Percentiles rank a stretch among this genome's conserved stretches.
Evolutionary conservation across 2,797 vertebrate species (phyloP).

Genomic region (Propithecus deckenii): DNA sequence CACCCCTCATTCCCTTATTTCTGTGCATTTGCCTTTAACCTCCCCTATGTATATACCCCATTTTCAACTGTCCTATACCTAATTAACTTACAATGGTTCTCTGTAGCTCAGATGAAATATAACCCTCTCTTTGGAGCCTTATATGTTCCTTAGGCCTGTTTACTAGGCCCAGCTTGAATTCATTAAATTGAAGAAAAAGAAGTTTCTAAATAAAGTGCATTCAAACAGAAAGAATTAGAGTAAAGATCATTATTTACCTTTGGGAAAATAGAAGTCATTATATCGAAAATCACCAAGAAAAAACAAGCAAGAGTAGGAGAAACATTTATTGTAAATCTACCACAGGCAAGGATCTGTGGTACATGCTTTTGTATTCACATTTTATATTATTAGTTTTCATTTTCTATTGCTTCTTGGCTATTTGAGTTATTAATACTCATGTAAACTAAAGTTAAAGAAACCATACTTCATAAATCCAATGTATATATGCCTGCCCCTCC

Average conservation of each 20-base stretch:
- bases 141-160: not conserved
- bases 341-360: not conserved
- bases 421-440: not conserved
- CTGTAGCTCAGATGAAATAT: not conserved
- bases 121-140: not conserved
- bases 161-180: not conserved
- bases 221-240: not conserved
- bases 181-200: not conserved
- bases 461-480: not conserved
- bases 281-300: not conserved
- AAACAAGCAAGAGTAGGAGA: not conserved
- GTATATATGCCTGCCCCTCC: not conserved
- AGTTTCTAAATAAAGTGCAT: not conserved
- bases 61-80: not conserved
- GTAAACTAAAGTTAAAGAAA: conserved; percentile 4
- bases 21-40: not conserved
- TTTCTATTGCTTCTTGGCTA: not conserved
- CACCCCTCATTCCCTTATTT: not conserved
- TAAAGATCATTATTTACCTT: not conserved
- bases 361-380: not conserved
- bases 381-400: not conserved
- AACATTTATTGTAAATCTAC: not conserved
- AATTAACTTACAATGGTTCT: not conserved
- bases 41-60: not conserved
- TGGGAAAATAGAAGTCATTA: not conserved